Percentiles rank a stretch among this genome's conserved stretches.
These are phyloP conservation scores for Takifugu bimaculatus DNA, from an alignment of 2,113 vertebrate genomes.

Conservation along the genomic window DNA sequence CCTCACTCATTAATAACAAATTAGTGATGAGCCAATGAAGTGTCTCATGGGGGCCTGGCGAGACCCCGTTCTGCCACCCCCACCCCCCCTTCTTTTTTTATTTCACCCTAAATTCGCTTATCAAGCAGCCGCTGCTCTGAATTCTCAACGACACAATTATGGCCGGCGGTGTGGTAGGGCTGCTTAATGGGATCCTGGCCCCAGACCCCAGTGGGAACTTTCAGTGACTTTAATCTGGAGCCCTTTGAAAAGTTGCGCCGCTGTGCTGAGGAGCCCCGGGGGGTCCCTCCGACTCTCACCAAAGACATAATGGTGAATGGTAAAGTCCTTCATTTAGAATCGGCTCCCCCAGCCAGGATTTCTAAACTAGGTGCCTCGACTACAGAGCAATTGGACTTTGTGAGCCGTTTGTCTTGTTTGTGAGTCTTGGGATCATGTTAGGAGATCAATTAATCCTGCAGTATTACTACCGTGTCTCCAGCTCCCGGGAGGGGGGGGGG, in stretches of 20 bases:
- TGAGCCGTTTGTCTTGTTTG: conserved; percentile 65
- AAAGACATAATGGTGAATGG: conserved; percentile 79
- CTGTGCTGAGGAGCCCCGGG: conserved; percentile 63
- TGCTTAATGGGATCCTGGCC: conserved; percentile 78
- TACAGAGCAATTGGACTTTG: conserved; percentile 60
- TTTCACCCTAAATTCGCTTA: conserved; percentile 75
- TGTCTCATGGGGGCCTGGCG: conserved; percentile 64
- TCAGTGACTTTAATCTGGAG: conserved; percentile 79
- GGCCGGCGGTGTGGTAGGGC: conserved; percentile 72
- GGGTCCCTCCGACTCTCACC: conserved; percentile 72
- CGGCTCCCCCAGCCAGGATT: conserved; percentile 74
- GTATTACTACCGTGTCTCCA: conserved; percentile 18
- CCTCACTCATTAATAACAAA: conserved; percentile 74
- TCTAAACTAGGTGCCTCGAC: conserved; percentile 68
- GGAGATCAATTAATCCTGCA: conserved; percentile 36
- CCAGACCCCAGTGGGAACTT: conserved; percentile 77
- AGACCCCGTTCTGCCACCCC: conserved; percentile 54
- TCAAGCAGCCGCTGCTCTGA: conserved; percentile 74
- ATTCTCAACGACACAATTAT: conserved; percentile 79
- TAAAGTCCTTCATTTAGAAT: conserved; percentile 78
- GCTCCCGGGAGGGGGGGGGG: neutral
- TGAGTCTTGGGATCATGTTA: conserved; percentile 41
- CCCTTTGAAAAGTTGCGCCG: conserved; percentile 77
- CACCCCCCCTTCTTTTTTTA: conserved; percentile 44
- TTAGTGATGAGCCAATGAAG: conserved; percentile 62